Conservation (phyloP, 1,140 invertebrate genomes). For the Reticulitermes speratus region DNA sequence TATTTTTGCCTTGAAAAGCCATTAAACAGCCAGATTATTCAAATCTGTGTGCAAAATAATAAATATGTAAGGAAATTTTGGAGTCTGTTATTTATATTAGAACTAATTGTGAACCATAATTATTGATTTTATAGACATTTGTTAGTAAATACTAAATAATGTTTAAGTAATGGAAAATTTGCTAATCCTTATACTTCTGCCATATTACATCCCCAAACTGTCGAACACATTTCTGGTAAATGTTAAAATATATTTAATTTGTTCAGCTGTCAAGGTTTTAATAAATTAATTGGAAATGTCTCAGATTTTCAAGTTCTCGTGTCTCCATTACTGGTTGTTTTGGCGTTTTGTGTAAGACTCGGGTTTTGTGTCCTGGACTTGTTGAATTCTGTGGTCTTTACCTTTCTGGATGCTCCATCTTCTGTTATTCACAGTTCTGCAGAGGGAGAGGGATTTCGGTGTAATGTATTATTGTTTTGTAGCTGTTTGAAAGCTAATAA, state of each 20-base stretch:
- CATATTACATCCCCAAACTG: not conserved
- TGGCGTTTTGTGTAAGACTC: not conserved
- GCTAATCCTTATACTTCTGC: slow-evolving; percentile 11
- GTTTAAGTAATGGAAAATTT: slow-evolving; percentile 10
- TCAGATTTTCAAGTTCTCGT: not conserved
- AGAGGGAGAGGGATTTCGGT: not conserved
- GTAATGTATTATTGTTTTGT: not conserved
- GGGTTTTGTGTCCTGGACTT: not conserved
- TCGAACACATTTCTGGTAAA: slow-evolving; percentile 12
- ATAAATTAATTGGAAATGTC: slow-evolving; percentile 19
- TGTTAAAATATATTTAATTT: not conserved
- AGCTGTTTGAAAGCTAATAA: not conserved
- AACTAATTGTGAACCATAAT: slow-evolving; percentile 8
- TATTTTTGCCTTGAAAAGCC: slow-evolving; percentile 27
- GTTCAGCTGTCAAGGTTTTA: slow-evolving; percentile 2
- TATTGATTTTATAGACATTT: not conserved
- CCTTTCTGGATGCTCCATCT: not conserved
- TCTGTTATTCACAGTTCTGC: not conserved
- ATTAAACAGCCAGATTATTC: slow-evolving; percentile 24
- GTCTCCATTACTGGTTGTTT: not conserved
- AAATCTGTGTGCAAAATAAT: slow-evolving; percentile 27
- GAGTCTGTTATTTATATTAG: slow-evolving; percentile 27
- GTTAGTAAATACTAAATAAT: not conserved
- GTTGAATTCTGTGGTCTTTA: not conserved
- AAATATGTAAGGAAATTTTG: slow-evolving; percentile 19